Evolutionary conservation across 2,797 vertebrate genomes (phyloP).

Genomic region (Petrocephalus schoutedeni): DNA sequence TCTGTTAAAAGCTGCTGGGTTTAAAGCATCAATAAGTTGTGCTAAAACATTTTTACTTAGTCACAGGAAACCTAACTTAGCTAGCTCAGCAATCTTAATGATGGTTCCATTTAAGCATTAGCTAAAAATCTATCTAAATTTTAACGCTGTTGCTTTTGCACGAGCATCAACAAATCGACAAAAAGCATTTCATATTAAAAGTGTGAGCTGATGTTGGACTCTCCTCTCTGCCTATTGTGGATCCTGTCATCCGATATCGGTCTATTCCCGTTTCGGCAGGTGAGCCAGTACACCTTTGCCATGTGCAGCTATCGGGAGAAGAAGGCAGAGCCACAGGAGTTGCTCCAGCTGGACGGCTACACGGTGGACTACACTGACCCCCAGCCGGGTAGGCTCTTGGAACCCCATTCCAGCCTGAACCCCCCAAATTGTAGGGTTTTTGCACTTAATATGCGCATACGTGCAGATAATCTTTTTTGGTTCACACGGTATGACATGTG

Average conservation of each 20-base stretch:
- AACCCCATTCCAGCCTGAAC: neutral
- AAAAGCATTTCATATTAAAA: neutral
- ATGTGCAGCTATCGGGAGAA: constrained; percentile 99
- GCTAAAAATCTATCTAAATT: too few relatives aligned
- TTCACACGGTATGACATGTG: neutral
- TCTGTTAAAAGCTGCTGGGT: too few relatives aligned
- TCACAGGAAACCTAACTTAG: too few relatives aligned
- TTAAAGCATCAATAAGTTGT: too few relatives aligned
- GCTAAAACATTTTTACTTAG: too few relatives aligned
- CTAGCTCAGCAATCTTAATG: too few relatives aligned
- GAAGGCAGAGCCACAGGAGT: constrained; percentile 95
- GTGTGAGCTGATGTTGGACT: neutral
- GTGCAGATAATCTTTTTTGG: neutral
- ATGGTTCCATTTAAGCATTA: too few relatives aligned
- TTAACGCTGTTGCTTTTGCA: too few relatives aligned
- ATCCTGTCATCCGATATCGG: neutral
- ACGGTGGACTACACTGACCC: constrained; percentile 99
- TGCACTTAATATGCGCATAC: neutral
- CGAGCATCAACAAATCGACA: too few relatives aligned
- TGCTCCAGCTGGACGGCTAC: constrained; percentile 94
- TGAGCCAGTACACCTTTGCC: constrained; percentile 98
- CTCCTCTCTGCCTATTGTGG: neutral
- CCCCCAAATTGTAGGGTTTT: neutral
- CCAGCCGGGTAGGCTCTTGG: constrained; percentile 76
- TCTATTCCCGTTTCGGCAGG: constrained; percentile 58